These are phyloP conservation scores for Lymantria dispar DNA, from an alignment of 2,888 invertebrate species.

Conservation along the genomic window DNA sequence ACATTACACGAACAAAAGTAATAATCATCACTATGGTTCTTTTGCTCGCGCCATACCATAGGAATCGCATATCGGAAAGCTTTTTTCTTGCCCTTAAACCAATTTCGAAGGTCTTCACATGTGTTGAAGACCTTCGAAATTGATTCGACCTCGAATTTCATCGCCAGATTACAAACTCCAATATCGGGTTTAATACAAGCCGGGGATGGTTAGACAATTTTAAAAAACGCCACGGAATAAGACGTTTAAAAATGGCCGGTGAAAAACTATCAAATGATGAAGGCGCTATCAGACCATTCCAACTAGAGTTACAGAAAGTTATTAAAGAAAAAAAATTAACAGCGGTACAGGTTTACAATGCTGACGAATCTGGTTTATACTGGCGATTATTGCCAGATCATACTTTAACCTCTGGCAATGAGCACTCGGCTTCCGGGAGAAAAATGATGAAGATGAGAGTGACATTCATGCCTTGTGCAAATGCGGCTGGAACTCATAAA, in stretches of 20 bases:
- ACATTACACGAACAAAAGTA: too few species aligned
- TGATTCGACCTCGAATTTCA: too few species aligned
- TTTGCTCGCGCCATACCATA: too few species aligned
- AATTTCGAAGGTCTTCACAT: too few species aligned
- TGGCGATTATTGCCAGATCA: conserved; percentile 26
- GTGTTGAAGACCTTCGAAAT: too few species aligned
- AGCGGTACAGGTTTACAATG: conserved; percentile 35
- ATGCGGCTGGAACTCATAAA: conserved; percentile 31
- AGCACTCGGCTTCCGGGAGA: conserved; percentile 28
- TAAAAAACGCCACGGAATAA: too few species aligned
- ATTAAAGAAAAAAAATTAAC: conserved; percentile 28
- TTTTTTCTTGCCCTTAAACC: too few species aligned
- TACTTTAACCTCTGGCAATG: conserved; percentile 27
- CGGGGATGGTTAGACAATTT: conserved; percentile 41
- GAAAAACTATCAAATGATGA: conserved; percentile 36
- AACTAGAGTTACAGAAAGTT: conserved; percentile 31
- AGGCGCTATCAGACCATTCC: conserved; percentile 34
- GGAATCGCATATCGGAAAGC: too few species aligned
- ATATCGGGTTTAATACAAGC: too few species aligned
- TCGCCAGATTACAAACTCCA: too few species aligned
- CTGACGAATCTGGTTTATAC: conserved; percentile 32
- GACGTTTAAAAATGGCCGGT: conserved; percentile 30
- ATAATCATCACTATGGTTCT: too few species aligned
- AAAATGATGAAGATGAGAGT: conserved; percentile 34
- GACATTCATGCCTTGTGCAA: too few species aligned